Base-by-base conservation (phyloP, 2,113 vertebrate genomes). In the Pollachius pollachius region DNA sequence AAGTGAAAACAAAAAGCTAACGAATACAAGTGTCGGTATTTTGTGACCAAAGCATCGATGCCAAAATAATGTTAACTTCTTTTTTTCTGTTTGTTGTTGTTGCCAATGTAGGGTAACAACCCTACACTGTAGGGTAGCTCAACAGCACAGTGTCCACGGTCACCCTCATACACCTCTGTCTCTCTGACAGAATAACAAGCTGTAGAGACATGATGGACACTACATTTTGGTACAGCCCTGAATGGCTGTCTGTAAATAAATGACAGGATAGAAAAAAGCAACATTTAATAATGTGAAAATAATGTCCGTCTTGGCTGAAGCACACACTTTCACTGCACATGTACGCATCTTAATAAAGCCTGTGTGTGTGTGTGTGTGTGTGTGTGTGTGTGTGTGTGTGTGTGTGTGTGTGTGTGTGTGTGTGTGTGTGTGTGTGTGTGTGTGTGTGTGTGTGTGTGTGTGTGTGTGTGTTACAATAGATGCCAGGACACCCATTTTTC, bases 41-140 rank as follows among this genome's bases (percentile, higher is more conserved):
- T 93, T 95, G 94, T 95, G 95, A 99, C 97, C 96, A 98, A 99
- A 99, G 97, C 93, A 96, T 96, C 94, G 94, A 98, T 98, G 96
- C 97, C 97, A 99, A 99, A 97, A 95, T 95, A 94, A 93, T 91
- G 89, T 73, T 89, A 88, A 75, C 77, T 85, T 81, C 73, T 86
- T 83, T 76, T 70, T 52, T 73, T 67, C 34, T 57, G 67, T 52
- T 76, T 52, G 15, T 76, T 56, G 63, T 65, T 68, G 74, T 84
- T 79, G 83, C 88, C 87, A 87, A 87, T 88, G 83, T 90, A 86
- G 84, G 74, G 83, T 83, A 34, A 23, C 23, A 23, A 23, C 23
- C 23, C 23, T 23, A 23, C 87, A 87, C 87, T 88, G 83, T 90
- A 86, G 84, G 74, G 83, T 83, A 34, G 72, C 71, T 76, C 64